phyloP scores from a whole-genome alignment of 2,113 vertebrate genomes.

The Aleadryas rufinucha region DNA sequence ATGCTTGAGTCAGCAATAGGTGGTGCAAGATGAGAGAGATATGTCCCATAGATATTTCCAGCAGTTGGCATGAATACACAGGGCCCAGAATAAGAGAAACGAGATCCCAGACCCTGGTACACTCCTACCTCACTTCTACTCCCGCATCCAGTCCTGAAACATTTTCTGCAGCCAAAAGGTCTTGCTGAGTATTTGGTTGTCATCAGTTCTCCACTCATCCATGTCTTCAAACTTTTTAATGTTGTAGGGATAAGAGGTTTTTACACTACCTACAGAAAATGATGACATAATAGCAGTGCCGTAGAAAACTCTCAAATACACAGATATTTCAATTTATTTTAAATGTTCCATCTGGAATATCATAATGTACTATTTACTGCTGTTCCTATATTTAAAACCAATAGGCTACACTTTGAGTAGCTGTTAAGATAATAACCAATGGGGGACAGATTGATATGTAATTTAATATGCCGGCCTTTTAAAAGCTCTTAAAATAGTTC shows the following conservation, averaged over 20 bases:
- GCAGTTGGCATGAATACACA: background rate
- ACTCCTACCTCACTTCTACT: background rate
- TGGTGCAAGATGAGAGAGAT: background rate
- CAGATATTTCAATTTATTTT: slow-evolving; percentile 28
- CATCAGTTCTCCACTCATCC: background rate
- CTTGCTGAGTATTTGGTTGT: background rate
- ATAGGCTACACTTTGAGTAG: slow-evolving; percentile 45
- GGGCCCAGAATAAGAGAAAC: background rate
- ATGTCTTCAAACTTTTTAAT: background rate
- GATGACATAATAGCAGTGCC: background rate
- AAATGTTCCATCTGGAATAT: slow-evolving; percentile 51
- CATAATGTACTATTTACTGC: slow-evolving; percentile 35
- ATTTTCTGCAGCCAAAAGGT: background rate
- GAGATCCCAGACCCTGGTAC: background rate
- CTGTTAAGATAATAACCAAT: slow-evolving; percentile 40
- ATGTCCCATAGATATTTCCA: background rate
- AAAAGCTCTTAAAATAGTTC: slow-evolving; percentile 22
- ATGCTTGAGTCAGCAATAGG: background rate
- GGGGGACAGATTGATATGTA: slow-evolving; percentile 3
- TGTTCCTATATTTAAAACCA: slow-evolving; percentile 40
- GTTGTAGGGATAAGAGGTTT: background rate
- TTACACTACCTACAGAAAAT: slow-evolving; percentile 10
- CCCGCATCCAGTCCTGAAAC: background rate
- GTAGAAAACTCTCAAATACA: slow-evolving; percentile 15
- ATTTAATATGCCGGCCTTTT: slow-evolving; percentile 7